Conservation (phyloP, 1,140 invertebrate species). For the Apolygus lucorum region DNA sequence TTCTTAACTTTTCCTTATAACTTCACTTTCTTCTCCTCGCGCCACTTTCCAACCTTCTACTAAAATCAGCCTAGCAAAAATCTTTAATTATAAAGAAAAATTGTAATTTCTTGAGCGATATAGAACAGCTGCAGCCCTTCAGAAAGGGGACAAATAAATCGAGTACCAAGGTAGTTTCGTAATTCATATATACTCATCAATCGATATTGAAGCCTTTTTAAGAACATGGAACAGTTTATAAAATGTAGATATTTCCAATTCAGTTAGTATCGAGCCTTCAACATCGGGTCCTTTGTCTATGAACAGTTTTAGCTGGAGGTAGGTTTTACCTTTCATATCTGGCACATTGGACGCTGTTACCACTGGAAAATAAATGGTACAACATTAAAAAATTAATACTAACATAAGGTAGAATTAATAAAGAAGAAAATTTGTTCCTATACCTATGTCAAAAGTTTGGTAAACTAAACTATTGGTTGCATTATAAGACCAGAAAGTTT, state of each 20-base stretch:
- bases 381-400: background rate
- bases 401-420: background rate
- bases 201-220: background rate
- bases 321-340: background rate
- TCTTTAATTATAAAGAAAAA: too few species aligned
- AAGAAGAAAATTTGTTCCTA: background rate
- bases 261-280: background rate
- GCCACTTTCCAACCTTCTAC: too few species aligned
- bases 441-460: background rate
- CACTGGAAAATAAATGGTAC: background rate
- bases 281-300: background rate
- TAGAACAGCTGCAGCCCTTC: too few species aligned
- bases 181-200: background rate
- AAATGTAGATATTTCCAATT: background rate
- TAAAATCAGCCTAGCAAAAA: too few species aligned
- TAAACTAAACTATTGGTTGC: background rate
- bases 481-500: too few species aligned
- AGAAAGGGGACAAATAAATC: too few species aligned
- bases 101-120: too few species aligned
- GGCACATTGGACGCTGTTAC: background rate
- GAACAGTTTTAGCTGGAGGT: background rate
- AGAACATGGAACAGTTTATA: background rate
- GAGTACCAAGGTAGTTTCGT: too few species aligned
- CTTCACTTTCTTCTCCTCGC: too few species aligned
- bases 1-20: too few species aligned